Evolutionary conservation across 2,113 vertebrate species (phyloP), one percentile per base, ranked within the genome.

Genomic region (Pollachius pollachius): DNA sequence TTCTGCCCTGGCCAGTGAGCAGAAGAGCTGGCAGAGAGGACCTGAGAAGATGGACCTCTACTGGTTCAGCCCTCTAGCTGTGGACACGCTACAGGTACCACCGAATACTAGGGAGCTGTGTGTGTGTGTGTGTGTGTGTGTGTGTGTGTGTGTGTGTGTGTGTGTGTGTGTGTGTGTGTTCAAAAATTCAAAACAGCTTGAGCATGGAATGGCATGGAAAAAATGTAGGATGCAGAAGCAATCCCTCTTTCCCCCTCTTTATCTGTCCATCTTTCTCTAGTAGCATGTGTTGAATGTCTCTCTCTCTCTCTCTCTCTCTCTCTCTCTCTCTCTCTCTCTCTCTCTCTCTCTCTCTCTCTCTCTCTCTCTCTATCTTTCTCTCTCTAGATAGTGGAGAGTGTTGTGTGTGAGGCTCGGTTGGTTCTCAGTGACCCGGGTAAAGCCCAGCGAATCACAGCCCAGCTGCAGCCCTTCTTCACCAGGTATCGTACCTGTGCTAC

Each of bases 21-120:
- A 91, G 0, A 74, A 90, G 27, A 81, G 16, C 19, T 98, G 96
- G 95, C 76, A 71, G 79, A 79, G 79, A 34, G 91, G 87, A n/a
- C 95, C 94, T 0, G 90, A 94, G 62, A 83, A 83, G 68, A 62
- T 94, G 1, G 90, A 94, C 4, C 79, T 83, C 0, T 89, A 76
- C 80, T 93, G 85, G 79, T 92, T 94, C 85, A 95, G 93, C 5
- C 92, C 94, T 7, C 89, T 98, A 60, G 91, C 94, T n/a, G 85
- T 96, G 2, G 92, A 95, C 62, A 78, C 93, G 77, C 90, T 98
- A 52, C 94, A 95, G 95, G 94, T 96, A 87, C 61, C 72, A 54
- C 13, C 1, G 15, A 19, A 27, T 18, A 37, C 30, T 34, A 34
- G 30, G 30, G 30, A 0, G 6, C 4, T 68, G 52, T 58, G 52